Evolutionary conservation across 1,140 invertebrate species (phyloP).

Genomic region (Heliconius hewitsoni): DNA sequence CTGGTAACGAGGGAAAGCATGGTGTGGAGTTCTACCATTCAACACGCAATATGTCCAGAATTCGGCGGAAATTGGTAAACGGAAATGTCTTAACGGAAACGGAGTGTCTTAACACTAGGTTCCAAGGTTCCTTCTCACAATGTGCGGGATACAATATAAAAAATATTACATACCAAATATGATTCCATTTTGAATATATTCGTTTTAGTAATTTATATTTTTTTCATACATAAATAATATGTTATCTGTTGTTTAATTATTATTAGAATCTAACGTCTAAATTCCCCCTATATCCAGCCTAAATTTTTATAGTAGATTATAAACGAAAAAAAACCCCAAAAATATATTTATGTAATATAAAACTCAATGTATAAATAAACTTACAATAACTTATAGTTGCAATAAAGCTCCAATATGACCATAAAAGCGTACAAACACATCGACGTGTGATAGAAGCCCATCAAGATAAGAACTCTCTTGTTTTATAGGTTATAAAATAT

Average conservation of each 20-base stretch:
- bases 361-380: background rate
- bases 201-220: background rate
- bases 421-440: slow-evolving; percentile 14
- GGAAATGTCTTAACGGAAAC: no score
- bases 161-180: background rate
- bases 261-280: no score
- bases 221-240: background rate
- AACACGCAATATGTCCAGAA: no score
- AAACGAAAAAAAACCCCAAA: no score
- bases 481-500: slow-evolving; percentile 67
- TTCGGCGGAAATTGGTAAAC: no score
- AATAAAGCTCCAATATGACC: slow-evolving; percentile 4
- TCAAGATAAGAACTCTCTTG: slow-evolving; percentile 49
- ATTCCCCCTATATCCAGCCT: no score
- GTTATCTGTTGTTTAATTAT: background rate
- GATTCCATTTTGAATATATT: background rate
- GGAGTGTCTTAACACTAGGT: no score
- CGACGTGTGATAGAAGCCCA: slow-evolving; percentile 10
- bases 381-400: background rate
- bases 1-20: no score
- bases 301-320: no score
- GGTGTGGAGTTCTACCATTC: no score
- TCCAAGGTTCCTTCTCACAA: no score
- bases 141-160: no score
- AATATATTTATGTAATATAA: background rate